These are phyloP conservation scores for Drosophila tanythrix DNA, from an alignment of 2,888 invertebrate genomes.

Conservation along the genomic window DNA sequence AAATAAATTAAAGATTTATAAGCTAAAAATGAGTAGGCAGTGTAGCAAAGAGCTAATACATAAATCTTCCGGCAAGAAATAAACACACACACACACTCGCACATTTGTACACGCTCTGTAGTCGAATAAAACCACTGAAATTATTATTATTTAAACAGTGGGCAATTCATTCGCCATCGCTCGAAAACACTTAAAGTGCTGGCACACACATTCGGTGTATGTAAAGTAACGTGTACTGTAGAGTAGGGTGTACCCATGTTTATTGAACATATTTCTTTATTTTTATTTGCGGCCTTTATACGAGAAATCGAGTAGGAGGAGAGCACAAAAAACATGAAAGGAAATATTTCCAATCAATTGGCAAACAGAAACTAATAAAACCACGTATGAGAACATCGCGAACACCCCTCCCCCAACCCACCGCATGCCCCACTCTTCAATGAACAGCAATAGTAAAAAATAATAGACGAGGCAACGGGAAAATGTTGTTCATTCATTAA, in stretches of 20 bases:
- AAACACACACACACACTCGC: slow-evolving; percentile 5
- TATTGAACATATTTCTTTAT: slow-evolving; percentile 46
- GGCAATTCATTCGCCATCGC: slow-evolving; percentile 62
- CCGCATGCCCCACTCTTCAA: neutral
- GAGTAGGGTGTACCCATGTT: slow-evolving; percentile 6
- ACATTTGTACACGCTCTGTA: slow-evolving; percentile 17
- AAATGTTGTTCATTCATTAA: slow-evolving; percentile 78
- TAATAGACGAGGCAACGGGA: slow-evolving; percentile 47
- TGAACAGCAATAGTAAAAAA: slow-evolving; percentile 32
- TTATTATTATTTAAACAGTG: slow-evolving; percentile 74
- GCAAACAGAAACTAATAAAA: slow-evolving; percentile 76
- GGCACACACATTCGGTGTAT: neutral
- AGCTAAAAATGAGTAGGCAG: slow-evolving; percentile 69
- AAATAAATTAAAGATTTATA: slow-evolving; percentile 76
- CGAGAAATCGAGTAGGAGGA: neutral
- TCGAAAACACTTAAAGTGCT: slow-evolving; percentile 52
- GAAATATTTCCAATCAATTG: slow-evolving; percentile 80
- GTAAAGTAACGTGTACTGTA: neutral
- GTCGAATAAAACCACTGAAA: slow-evolving; percentile 65
- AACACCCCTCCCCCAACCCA: neutral
- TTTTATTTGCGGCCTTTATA: slow-evolving; percentile 58
- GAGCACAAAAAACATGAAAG: slow-evolving; percentile 65
- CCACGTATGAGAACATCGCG: slow-evolving; percentile 54
- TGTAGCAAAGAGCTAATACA: slow-evolving; percentile 45
- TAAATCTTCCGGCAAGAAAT: slow-evolving; percentile 58